Conservation (phyloP, 2,797 vertebrate species). For the Babyrousa celebensis region DNA sequence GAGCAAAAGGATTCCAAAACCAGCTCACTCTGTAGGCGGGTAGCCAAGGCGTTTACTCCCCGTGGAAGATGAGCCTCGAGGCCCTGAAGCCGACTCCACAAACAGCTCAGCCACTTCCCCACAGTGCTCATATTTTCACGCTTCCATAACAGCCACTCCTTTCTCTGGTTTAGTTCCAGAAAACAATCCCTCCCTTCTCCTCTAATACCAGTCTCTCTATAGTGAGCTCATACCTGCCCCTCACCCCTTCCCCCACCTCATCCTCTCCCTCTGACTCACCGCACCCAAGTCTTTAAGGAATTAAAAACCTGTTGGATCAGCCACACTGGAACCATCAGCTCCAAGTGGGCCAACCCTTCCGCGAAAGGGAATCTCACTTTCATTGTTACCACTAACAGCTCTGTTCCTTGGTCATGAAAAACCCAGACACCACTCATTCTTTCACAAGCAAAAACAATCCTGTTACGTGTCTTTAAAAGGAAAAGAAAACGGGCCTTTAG, state of each 20-base stretch:
- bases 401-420: constrained; percentile 77
- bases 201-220: constrained; percentile 70
- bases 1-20: constrained; percentile 39
- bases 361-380: constrained; percentile 84
- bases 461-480: constrained; percentile 68
- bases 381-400: constrained; percentile 50
- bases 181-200: constrained; percentile 72
- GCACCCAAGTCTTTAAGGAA: constrained; percentile 73
- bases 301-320: constrained; percentile 83
- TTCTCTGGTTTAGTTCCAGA: constrained; percentile 74
- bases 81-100: background rate
- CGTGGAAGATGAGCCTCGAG: background rate
- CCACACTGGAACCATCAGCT: constrained; percentile 66
- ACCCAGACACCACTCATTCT: constrained; percentile 55
- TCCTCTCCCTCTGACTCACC: constrained; percentile 79
- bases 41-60: background rate
- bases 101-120: constrained; percentile 27
- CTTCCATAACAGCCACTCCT: constrained; percentile 79
- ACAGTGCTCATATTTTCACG: constrained; percentile 24
- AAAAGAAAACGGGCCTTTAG: constrained; percentile 27
- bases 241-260: constrained; percentile 64
- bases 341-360: constrained; percentile 51
- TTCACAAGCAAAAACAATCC: constrained; percentile 50
- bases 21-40: background rate
- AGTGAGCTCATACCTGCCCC: constrained; percentile 77